Base-by-base conservation (phyloP, 2,888 invertebrate species). In the Teleiodes luculella region DNA sequence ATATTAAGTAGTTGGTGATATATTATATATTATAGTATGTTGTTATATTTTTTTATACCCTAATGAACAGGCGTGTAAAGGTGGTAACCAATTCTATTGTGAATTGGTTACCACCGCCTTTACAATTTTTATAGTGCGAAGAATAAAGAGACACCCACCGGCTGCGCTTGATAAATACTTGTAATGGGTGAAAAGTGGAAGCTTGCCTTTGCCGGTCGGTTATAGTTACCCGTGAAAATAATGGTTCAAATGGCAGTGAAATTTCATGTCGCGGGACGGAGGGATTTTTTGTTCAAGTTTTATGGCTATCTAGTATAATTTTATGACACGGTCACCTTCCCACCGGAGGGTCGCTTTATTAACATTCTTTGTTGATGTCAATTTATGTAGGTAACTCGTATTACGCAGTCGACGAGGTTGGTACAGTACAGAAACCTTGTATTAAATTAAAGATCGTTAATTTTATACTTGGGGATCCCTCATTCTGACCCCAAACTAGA, bases 211-310 rank as follows among this genome's bases (percentile, higher is more conserved):
- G n/a, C 43, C 20, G n/a, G 24, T 41, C 20, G 35, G 13, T 20
- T n/a, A 31, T 54, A 49, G 36, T 45, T 54, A 37, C 35, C 54
- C 35, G 50, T 54, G 49, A 47, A 50, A 49, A 49, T 54, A 48
- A 50, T 50, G 43, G 33, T 16, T 13, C 8, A 7, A 36, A 13
- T 50, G 35, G 36, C 36, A 48, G 37, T 41, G 33, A 54, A 43
- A 43, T 43, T 43, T 43, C 43, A 43, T 43, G 43, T 28, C 43
- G n/a, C 28, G 28, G 41, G 24, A n/a, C 24, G 43, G 13, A 43
- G 28, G 14, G 28, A 24, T 43, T 43, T 37, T 43, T 43, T 43
- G 43, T 43, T 28, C 28, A 20, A 28, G 43, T 43, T 43, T 43
- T 43, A 43, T n/a, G 43, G 20, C 43, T 43, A 28, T 43, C 43